phyloP scores from a whole-genome alignment of 1,140 invertebrate species.

The Sarcophaga peregrina region DNA sequence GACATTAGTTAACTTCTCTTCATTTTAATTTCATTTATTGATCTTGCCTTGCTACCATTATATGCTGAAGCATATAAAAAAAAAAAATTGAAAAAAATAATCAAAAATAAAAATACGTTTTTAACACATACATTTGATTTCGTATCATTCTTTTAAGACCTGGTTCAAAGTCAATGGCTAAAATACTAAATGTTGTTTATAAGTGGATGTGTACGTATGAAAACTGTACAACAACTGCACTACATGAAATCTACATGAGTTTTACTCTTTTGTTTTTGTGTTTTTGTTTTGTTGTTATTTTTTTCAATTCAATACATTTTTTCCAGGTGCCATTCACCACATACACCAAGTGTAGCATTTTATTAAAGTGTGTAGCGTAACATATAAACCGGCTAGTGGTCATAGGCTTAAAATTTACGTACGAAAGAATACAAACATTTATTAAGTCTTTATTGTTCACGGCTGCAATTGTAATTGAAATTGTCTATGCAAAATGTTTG shows the following conservation, averaged over 20 bases:
- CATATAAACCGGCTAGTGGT: background rate
- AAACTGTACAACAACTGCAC: background rate
- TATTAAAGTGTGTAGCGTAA: background rate
- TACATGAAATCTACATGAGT: background rate
- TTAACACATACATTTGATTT: background rate
- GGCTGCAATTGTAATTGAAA: background rate
- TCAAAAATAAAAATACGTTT: background rate
- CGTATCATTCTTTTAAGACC: background rate
- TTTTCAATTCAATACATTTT: background rate
- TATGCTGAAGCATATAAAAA: background rate
- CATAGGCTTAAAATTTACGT: background rate
- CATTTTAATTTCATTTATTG: background rate
- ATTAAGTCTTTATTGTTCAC: slow-evolving; percentile 12
- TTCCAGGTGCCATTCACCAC: background rate
- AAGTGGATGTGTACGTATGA: no score
- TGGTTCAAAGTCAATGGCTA: slow-evolving; percentile 37
- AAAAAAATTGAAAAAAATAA: background rate
- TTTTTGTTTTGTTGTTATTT: background rate
- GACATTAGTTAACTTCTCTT: background rate
- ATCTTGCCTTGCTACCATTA: slow-evolving; percentile 20
- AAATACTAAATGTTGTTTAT: background rate
- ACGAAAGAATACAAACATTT: background rate
- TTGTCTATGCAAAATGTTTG: background rate
- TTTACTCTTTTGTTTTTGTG: background rate
- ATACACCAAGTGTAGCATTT: no score